Evolutionary conservation across 2,888 invertebrate species (phyloP), one percentile per base, ranked within the genome.

Genomic region (Epinotia ramella): DNA sequence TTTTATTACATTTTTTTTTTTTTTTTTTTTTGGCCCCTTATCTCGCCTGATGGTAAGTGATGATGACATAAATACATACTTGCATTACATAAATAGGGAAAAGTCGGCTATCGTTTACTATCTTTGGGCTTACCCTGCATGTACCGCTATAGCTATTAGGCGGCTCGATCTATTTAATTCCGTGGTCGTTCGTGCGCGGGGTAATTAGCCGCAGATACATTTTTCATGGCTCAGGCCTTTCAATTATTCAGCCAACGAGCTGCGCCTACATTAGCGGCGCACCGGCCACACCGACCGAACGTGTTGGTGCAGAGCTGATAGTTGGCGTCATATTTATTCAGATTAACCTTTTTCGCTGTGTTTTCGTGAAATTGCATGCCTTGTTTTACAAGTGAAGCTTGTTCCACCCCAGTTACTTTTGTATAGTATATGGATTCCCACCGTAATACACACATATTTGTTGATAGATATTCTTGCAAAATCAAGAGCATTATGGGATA

Each of bases 171-270:
- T 59, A 60, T 69, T 60, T 60, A 28, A 60, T 24, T 44, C 20
- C 60, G 44, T 40, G 44, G 20, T 20, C 57, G 57, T 53, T 20
- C 65, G 53, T 75, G 70, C 65, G 65, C 59, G n/a, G 20, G 18
- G 70, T 66, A 59, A 70, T 75, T 75, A 70, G 74, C 60, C 70
- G 59, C 53, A 24, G 75, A 66, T 75, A 72, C 56, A 72, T 72
- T 72, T 76, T 72, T 75, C 70, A 72, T 62, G 62, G 67, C 67
- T 28, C 60, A 18, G 62, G 62, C 56, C 70, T 62, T 75, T 76
- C 71, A 72, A 76, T 76, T 76, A 76, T 76, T 76, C 71, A 76
- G 67, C 62, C 62, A 66, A 75, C 71, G 71, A 71, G 71, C 62
- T 76, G 66, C 71, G 71, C 76, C 71, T 62, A 66, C 70, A 64